These are phyloP conservation scores for Cliona cf. orientalis DNA, from an alignment of 37 sponge, comb jelly and placozoan species.

Conservation along the genomic window DNA sequence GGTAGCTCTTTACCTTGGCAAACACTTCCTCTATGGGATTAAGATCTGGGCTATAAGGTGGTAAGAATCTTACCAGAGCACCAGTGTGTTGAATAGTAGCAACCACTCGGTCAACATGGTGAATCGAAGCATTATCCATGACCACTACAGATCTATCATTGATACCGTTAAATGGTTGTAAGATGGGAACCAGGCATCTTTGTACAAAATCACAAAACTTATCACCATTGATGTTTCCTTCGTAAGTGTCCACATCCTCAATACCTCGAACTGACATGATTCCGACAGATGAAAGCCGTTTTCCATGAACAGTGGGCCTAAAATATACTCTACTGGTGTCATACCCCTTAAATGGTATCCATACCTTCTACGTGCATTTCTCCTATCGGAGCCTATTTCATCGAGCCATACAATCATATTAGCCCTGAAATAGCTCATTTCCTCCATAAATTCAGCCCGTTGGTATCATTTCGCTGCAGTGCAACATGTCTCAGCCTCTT, in stretches of 20 bases:
- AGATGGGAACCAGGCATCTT: conserved; percentile 22
- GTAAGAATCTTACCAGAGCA: conserved; percentile 14
- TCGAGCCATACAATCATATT: conserved; percentile 49
- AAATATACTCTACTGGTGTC: conserved; percentile 1
- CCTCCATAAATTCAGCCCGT: conserved; percentile 32
- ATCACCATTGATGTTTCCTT: conserved; percentile 25
- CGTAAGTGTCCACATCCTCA: conserved; percentile 30
- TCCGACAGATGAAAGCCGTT: conserved; percentile 23
- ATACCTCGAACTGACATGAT: conserved; percentile 37
- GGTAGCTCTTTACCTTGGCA: conserved; percentile 29
- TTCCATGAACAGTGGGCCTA: conserved; percentile 1
- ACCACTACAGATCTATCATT: conserved; percentile 35
- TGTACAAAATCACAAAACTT: conserved; percentile 33
- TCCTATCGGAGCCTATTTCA: conserved; percentile 37
- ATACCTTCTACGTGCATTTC: conserved; percentile 17
- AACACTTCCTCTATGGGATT: conserved; percentile 41
- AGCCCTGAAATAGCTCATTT: conserved; percentile 14
- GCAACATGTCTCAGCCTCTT: conserved; percentile 27
- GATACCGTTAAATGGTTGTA: conserved; percentile 42
- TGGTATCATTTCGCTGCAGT: neutral
- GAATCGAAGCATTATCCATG: conserved; percentile 44
- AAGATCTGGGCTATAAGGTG: conserved; percentile 41
- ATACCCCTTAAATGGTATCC: conserved; percentile 42
- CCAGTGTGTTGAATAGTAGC: conserved; percentile 5
- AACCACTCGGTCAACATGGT: conserved; percentile 34